phyloP scores from a whole-genome alignment of 1,140 invertebrate genomes.

The Araneus ventricosus region DNA sequence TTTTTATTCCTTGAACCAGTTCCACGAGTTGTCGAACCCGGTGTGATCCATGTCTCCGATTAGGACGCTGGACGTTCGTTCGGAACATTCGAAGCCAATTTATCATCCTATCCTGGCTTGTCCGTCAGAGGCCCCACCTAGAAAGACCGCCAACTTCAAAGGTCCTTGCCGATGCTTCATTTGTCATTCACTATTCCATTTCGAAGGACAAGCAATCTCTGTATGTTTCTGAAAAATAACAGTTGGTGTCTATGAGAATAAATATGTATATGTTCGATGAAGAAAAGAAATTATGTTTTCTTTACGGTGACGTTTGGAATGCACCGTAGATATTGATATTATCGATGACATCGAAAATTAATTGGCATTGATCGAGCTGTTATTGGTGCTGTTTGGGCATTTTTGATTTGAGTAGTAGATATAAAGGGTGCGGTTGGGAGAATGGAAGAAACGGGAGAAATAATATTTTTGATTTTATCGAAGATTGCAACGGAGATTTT shows the following conservation, averaged over 20 bases:
- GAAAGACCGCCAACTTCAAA: conserved; percentile 15
- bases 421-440: too few relatives aligned
- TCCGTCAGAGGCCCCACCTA: conserved; percentile 35
- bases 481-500: too few relatives aligned
- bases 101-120: neutral
- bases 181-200: conserved; percentile 10
- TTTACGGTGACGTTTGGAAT: neutral
- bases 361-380: conserved; percentile 3
- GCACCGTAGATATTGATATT: neutral
- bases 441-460: too few relatives aligned
- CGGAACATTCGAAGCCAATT: neutral
- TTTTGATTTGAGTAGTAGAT: neutral
- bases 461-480: too few relatives aligned
- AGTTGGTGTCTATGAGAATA: neutral
- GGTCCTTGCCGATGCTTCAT: conserved; percentile 24
- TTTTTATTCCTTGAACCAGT: conserved; percentile 61
- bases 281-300: neutral
- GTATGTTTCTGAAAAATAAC: neutral
- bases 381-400: neutral
- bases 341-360: neutral
- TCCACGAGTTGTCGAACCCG: conserved; percentile 27
- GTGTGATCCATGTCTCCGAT: conserved; percentile 39
- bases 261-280: neutral
- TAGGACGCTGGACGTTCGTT: neutral
- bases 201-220: neutral